Evolutionary conservation across 2,888 invertebrate species (phyloP).

Genomic region (Synanthedon formicaeformis): DNA sequence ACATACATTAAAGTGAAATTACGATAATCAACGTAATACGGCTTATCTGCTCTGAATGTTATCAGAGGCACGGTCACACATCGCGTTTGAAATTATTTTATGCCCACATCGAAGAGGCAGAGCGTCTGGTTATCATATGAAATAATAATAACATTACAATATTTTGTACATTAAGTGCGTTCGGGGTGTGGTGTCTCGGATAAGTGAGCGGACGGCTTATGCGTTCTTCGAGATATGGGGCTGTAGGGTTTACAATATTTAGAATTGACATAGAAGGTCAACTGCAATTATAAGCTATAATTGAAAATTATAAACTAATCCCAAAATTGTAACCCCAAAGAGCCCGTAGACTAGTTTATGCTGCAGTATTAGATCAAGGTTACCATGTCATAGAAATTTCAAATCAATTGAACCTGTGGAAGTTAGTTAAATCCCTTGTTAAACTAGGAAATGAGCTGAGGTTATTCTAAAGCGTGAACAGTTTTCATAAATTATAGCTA

Average conservation of each 20-base stretch:
- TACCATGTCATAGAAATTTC: too few relatives aligned
- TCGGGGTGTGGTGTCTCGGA: constrained; percentile 47
- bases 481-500: too few relatives aligned
- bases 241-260: constrained; percentile 17
- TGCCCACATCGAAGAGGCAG: constrained; percentile 5
- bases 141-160: constrained; percentile 67
- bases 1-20: constrained; percentile 4
- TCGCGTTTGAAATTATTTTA: constrained; percentile 51
- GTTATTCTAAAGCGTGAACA: too few relatives aligned
- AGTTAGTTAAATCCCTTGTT: too few relatives aligned
- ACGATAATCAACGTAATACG: constrained; percentile 23
- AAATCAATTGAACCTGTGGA: too few relatives aligned
- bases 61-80: constrained; percentile 35
- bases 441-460: too few relatives aligned
- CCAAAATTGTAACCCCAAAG: too few relatives aligned
- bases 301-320: too few relatives aligned
- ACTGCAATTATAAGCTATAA: too few relatives aligned
- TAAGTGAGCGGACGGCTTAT: constrained; percentile 45
- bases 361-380: too few relatives aligned
- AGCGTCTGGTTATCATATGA: constrained; percentile 40
- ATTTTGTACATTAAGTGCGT: constrained; percentile 63
- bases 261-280: constrained; percentile 11
- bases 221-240: constrained; percentile 31
- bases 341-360: too few relatives aligned
- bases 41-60: constrained; percentile 26